Evolutionary conservation across 2,888 invertebrate species (phyloP).

Genomic region (Leptothorax acervorum): DNA sequence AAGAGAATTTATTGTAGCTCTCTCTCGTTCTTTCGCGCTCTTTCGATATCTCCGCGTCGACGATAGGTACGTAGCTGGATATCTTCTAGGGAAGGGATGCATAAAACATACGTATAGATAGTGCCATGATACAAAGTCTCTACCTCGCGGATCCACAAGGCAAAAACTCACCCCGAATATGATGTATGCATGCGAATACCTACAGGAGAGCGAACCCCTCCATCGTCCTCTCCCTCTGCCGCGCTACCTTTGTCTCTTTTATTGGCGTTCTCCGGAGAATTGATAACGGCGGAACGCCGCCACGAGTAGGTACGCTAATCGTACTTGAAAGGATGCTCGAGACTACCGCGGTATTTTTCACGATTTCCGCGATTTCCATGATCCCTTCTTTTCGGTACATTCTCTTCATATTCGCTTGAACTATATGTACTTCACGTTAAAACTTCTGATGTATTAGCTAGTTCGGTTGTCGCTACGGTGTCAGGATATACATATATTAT

Average conservation of each 20-base stretch:
- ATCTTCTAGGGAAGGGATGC: conserved; percentile 74
- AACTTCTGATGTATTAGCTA: neutral
- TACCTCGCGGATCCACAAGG: conserved; percentile 68
- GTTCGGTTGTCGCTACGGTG: too few species aligned
- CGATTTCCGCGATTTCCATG: conserved; percentile 72
- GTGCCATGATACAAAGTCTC: conserved; percentile 71
- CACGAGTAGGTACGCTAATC: conserved; percentile 78
- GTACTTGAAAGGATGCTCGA: conserved; percentile 78
- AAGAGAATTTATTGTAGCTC: conserved; percentile 13
- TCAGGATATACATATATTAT: neutral
- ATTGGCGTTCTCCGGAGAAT: conserved; percentile 81
- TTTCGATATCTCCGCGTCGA: conserved; percentile 51
- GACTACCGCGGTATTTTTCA: conserved; percentile 77
- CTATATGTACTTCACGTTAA: conserved; percentile 62
- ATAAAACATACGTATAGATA: conserved; percentile 82
- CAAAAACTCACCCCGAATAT: conserved; percentile 76
- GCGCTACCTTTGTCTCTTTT: conserved; percentile 80
- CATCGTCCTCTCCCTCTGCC: conserved; percentile 60
- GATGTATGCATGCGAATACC: conserved; percentile 73
- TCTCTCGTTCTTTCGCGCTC: conserved; percentile 1
- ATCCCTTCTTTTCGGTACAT: conserved; percentile 43
- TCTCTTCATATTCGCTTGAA: conserved; percentile 66
- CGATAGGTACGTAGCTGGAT: conserved; percentile 65
- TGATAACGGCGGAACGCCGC: conserved; percentile 79
- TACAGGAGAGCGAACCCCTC: conserved; percentile 66